Evolutionary conservation across 2,888 invertebrate genomes (phyloP).

Genomic region (Hofmannophila pseudospretella): DNA sequence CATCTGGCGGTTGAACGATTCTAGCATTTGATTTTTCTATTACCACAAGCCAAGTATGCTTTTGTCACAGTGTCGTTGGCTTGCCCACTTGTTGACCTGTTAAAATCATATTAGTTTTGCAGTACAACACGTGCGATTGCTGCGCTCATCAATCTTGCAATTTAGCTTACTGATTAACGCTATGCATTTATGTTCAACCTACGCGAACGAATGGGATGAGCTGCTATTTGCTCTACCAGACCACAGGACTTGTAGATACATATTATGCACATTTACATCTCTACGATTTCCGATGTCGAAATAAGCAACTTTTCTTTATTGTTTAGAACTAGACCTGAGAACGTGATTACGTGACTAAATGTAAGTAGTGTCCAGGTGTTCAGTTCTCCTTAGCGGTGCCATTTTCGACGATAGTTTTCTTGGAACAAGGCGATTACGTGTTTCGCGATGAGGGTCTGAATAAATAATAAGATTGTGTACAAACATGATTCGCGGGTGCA

Average conservation of each 20-base stretch:
- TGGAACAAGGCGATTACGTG: constrained; percentile 37
- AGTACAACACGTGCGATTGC: background rate
- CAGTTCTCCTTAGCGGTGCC: constrained; percentile 26
- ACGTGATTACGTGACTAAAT: constrained; percentile 27
- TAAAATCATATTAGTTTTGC: constrained; percentile 18
- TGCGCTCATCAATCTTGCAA: too few species aligned
- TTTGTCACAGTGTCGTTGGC: constrained; percentile 20
- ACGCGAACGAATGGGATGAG: too few species aligned
- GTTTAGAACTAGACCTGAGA: background rate
- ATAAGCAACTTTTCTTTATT: too few species aligned
- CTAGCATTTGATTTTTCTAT: constrained; percentile 44
- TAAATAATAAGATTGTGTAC: constrained; percentile 54
- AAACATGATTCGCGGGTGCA: constrained; percentile 44
- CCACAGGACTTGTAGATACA: too few species aligned
- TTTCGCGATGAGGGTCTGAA: constrained; percentile 29
- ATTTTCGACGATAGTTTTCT: constrained; percentile 37
- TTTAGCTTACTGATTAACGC: too few species aligned
- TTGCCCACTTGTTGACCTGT: constrained; percentile 20
- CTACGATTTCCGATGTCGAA: too few species aligned
- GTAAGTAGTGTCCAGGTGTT: constrained; percentile 31
- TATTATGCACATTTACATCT: too few species aligned
- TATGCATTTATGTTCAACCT: too few species aligned
- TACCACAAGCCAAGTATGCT: constrained; percentile 17
- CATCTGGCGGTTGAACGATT: constrained; percentile 52
- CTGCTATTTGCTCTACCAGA: too few species aligned